A percentile compares a stretch with the other conserved stretches of the same genome.
Conservation (phyloP, 2,113 vertebrate species). For the Rhabdomys dilectus region DNA sequence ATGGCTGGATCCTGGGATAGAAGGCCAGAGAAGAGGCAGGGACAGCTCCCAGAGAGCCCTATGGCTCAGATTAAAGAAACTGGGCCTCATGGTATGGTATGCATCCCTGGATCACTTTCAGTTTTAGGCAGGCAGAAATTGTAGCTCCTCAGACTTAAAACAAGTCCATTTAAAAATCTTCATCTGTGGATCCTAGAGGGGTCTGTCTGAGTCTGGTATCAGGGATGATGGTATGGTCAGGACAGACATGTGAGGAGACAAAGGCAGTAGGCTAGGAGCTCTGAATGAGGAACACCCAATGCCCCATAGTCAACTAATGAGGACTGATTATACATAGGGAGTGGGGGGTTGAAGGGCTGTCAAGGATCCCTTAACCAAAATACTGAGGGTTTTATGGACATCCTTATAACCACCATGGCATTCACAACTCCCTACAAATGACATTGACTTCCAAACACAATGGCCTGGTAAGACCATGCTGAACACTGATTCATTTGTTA, state of each 20-base stretch:
- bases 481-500: neutral
- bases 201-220: neutral
- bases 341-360: neutral
- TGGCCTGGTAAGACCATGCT: neutral
- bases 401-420: neutral
- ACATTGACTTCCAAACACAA: neutral
- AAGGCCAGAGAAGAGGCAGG: neutral
- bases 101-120: neutral
- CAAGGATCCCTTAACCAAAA: neutral
- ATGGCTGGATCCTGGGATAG: neutral
- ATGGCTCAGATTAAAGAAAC: neutral
- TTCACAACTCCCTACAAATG: neutral
- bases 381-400: neutral
- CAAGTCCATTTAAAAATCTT: neutral
- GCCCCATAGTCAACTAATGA: neutral
- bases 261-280: neutral
- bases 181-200: neutral
- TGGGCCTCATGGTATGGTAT: neutral
- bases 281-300: neutral
- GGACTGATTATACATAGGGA: too few relatives aligned
- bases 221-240: neutral
- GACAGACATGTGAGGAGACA: neutral
- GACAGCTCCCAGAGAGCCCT: neutral
- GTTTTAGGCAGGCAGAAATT: neutral
- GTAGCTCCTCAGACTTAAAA: conserved; percentile 19